These are phyloP conservation scores for Onychomys torridus DNA, from an alignment of 2,797 vertebrate species.

Conservation along the genomic window DNA sequence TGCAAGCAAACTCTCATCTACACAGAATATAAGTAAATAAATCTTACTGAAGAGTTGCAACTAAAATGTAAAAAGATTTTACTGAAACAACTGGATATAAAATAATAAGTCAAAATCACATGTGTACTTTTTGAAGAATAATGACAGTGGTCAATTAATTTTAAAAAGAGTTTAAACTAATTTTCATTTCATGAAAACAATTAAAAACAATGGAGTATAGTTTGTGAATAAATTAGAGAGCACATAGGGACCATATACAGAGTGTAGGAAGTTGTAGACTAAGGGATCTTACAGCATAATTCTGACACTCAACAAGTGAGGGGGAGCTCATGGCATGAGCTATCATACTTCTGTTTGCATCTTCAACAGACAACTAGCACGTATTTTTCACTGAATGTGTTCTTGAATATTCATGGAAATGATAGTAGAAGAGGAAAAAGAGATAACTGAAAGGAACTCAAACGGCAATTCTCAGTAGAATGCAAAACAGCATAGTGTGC, in stretches of 20 bases:
- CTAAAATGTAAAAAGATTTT: not conserved
- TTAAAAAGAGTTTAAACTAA: not conserved
- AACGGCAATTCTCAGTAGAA: not conserved
- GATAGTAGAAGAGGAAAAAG: not conserved
- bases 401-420: constrained; percentile 10
- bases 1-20: not conserved
- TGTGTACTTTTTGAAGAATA: not conserved
- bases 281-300: not conserved
- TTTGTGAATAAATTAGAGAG: not conserved
- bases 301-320: not conserved
- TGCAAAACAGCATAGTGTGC: not conserved
- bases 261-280: not conserved
- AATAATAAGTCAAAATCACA: not conserved
- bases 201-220: not conserved
- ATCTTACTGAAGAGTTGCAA: not conserved
- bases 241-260: not conserved
- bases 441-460: not conserved
- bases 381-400: not conserved
- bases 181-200: not conserved
- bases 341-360: not conserved
- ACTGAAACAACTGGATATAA: not conserved
- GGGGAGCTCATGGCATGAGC: not conserved
- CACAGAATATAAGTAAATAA: too few species aligned
- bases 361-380: not conserved
- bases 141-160: not conserved